phyloP scores from a whole-genome alignment of 53 echinoderm and acorn worm species.

The Apostichopus leukothele region DNA sequence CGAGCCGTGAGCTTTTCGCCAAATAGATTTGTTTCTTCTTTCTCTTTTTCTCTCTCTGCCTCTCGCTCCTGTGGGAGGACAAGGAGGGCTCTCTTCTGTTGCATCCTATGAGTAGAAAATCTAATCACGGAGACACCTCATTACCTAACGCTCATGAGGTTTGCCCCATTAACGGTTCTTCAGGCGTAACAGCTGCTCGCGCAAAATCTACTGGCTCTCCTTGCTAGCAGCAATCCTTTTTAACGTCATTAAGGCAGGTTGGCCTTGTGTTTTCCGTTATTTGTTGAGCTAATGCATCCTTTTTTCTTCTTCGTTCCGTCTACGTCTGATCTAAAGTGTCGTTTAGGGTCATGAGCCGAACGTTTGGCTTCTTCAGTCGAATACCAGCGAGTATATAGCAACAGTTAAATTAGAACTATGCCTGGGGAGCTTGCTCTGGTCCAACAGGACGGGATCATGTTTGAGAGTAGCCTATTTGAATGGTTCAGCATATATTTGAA shows the following conservation, averaged over 20 bases:
- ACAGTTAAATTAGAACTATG: too few species aligned
- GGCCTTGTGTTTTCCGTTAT: slow-evolving; percentile 32
- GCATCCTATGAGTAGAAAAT: not conserved
- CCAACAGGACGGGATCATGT: too few species aligned
- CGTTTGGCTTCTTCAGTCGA: not conserved
- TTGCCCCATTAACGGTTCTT: slow-evolving; percentile 23
- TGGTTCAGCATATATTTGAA: too few species aligned
- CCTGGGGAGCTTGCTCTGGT: too few species aligned
- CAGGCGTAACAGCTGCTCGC: slow-evolving; percentile 29
- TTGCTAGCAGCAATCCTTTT: slow-evolving; percentile 9
- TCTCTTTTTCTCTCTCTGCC: not conserved
- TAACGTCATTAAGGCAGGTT: slow-evolving; percentile 17
- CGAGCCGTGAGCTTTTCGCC: slow-evolving; percentile 22
- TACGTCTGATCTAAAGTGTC: not conserved
- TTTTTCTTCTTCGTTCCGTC: not conserved
- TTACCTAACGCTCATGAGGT: slow-evolving; percentile 16
- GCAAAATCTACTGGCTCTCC: not conserved
- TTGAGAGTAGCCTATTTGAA: too few species aligned
- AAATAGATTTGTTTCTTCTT: slow-evolving; percentile 18
- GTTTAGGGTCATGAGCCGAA: not conserved
- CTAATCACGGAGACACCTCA: slow-evolving; percentile 15
- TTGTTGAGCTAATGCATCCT: slow-evolving; percentile 29
- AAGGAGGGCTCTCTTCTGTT: slow-evolving; percentile 25
- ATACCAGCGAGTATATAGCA: too few species aligned
- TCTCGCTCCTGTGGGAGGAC: not conserved